Evolutionary conservation across 2,797 vertebrate species (phyloP).

Genomic region (Champsocephalus gunnari): DNA sequence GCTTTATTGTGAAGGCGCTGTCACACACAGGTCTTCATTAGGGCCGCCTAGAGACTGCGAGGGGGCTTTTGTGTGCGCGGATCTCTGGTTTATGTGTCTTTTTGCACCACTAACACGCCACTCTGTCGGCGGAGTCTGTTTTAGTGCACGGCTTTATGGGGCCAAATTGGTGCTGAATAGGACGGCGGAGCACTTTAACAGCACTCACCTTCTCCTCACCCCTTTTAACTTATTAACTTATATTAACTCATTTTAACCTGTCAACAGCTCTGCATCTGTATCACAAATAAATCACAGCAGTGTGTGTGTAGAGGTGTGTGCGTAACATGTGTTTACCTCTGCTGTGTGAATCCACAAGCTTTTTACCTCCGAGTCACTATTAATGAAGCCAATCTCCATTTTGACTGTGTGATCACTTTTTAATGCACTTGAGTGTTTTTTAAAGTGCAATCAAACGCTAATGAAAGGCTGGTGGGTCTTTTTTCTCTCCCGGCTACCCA

Average conservation of each 20-base stretch:
- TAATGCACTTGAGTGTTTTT: slow-evolving; percentile 80
- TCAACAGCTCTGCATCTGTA: slow-evolving; percentile 66
- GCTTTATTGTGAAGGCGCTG: slow-evolving; percentile 71
- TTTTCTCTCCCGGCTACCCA: slow-evolving; percentile 16
- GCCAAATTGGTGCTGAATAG: slow-evolving; percentile 82
- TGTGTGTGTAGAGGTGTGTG: slow-evolving; percentile 19
- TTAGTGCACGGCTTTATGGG: slow-evolving; percentile 81
- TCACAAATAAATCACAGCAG: slow-evolving; percentile 68
- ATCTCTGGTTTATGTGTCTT: slow-evolving; percentile 87
- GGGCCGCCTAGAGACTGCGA: slow-evolving; percentile 66
- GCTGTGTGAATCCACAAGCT: slow-evolving; percentile 43
- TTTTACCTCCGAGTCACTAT: slow-evolving; percentile 60
- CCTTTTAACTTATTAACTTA: slow-evolving; percentile 86
- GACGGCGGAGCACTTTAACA: slow-evolving; percentile 87
- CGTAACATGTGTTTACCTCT: slow-evolving; percentile 67
- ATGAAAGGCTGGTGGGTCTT: slow-evolving; percentile 63
- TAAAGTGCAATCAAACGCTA: slow-evolving; percentile 81
- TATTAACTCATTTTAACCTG: slow-evolving; percentile 81
- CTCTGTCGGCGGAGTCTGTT: slow-evolving; percentile 77
- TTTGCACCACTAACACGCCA: slow-evolving; percentile 75
- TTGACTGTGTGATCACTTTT: slow-evolving; percentile 78
- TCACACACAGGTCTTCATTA: slow-evolving; percentile 86
- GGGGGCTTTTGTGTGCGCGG: slow-evolving; percentile 77
- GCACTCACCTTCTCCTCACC: slow-evolving; percentile 85
- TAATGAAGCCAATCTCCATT: slow-evolving; percentile 75